Evolutionary conservation across 1,140 invertebrate genomes (phyloP).

Genomic region (Leptopilina clavipes): DNA sequence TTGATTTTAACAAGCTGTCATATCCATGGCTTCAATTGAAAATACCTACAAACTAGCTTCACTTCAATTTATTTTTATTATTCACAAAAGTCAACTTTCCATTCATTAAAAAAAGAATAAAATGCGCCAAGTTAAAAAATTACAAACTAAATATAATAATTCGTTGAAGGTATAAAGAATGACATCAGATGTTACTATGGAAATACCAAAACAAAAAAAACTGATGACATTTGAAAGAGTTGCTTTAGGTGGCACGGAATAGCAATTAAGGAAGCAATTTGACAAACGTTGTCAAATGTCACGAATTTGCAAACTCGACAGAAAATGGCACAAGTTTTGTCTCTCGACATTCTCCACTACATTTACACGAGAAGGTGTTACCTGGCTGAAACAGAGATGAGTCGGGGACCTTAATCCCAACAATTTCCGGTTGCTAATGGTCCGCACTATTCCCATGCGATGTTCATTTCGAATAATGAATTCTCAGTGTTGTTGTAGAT

Average conservation of each 20-base stretch:
- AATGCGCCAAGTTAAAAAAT: too few relatives aligned
- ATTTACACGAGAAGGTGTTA: not conserved
- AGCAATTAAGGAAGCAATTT: constrained; percentile 5
- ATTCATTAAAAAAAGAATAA: too few relatives aligned
- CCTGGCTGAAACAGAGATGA: constrained; percentile 46
- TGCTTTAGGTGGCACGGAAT: not conserved
- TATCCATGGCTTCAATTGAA: not conserved
- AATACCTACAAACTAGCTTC: not conserved
- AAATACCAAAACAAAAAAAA: not conserved
- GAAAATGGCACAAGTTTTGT: constrained; percentile 17
- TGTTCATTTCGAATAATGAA: constrained; percentile 73
- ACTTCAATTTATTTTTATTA: not conserved
- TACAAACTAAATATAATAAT: too few relatives aligned
- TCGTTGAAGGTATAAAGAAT: too few relatives aligned
- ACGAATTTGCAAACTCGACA: not conserved
- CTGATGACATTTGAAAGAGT: not conserved
- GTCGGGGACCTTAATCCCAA: constrained; percentile 62
- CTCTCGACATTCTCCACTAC: not conserved
- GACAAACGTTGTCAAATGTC: constrained; percentile 19
- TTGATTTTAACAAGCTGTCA: constrained; percentile 16
- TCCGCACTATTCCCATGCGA: constrained; percentile 59
- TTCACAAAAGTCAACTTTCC: too few relatives aligned
- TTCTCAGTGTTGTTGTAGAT: constrained; percentile 52
- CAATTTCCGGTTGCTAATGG: constrained; percentile 74
- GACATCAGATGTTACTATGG: too few relatives aligned